Evolutionary conservation across 2,797 vertebrate genomes (phyloP), one percentile per base, ranked within the genome.

Genomic region (Leptodactylus fallax): DNA sequence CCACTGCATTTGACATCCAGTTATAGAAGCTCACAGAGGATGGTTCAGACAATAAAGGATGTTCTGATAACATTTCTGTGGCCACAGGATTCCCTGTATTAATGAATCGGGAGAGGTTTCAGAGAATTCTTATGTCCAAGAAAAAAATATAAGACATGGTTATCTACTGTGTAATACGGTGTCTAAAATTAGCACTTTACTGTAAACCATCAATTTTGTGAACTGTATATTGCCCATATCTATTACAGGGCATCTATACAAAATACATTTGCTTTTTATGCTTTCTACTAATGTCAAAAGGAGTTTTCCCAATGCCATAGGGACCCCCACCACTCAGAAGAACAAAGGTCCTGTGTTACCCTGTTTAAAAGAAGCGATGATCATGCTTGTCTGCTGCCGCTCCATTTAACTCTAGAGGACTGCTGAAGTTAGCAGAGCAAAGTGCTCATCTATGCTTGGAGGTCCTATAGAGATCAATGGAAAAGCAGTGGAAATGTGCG

Each of bases 1-100:
- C 96, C 91, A 99, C 98, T 25, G 98, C 98, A 65, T 98, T 98
- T 86, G 98, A 99, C 98, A 99, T 99, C 98, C 98, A 99, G 93
- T 99, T 99, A 93, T 99, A 99, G 92, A 99, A 99, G 91, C 98
- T 99, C 95, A 99, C 97, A 0, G 98, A 96, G 17, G 97, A 97
- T 0, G 98, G 98, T 90, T 99, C 97, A 2, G 98, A 96, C 55
- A 99, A 93, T 90, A 99, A 95, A 53, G 98, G 98, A 91, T 99
- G 98, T 87, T 99, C 98, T 0, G 98, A 98, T 87, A 99, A 91
- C 95, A 98, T 95, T 83, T 99, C 98, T 16, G 97, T 95, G 82
- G 97, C 97, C 91, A 96, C 86, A 7, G 94, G 95, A 90, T 97
- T 97, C 67, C 96, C 97, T 98, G 91, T 21, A 79, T 74, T 91